These are phyloP conservation scores for Eubucco bourcierii DNA, from an alignment of 2,113 vertebrate species.

Conservation along the genomic window DNA sequence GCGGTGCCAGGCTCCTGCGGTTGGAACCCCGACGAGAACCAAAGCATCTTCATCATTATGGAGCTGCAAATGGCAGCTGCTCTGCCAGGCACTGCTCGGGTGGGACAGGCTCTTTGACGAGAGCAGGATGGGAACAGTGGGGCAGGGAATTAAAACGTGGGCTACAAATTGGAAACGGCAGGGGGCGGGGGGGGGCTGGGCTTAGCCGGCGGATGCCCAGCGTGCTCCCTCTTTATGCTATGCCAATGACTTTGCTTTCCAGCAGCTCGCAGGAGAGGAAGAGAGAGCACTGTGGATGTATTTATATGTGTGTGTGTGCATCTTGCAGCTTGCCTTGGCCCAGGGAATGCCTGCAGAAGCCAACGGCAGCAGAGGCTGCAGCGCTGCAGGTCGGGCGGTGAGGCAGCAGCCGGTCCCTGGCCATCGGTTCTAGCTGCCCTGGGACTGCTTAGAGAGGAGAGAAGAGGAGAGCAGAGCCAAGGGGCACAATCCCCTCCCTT, in stretches of 20 bases:
- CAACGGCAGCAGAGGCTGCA: not conserved
- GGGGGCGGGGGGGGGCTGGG: slow-evolving; percentile 9
- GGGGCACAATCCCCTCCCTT: too few species aligned
- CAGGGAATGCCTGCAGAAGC: not conserved
- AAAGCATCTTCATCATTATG: slow-evolving; percentile 18
- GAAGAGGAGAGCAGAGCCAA: too few species aligned
- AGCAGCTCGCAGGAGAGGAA: not conserved
- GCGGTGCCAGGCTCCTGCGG: not conserved
- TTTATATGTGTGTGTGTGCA: not conserved
- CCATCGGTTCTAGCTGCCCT: not conserved
- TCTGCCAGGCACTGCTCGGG: not conserved
- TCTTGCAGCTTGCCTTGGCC: not conserved
- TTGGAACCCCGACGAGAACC: slow-evolving; percentile 27
- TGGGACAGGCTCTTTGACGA: not conserved
- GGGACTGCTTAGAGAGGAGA: not conserved
- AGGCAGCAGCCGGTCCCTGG: not conserved
- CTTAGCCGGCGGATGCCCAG: not conserved
- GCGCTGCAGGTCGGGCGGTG: not conserved
- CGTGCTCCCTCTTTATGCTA: not conserved
- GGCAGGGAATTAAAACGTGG: slow-evolving; percentile 53
- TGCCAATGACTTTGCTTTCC: slow-evolving; percentile 14
- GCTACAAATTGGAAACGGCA: slow-evolving; percentile 28
- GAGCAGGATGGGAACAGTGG: slow-evolving; percentile 44
- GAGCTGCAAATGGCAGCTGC: slow-evolving; percentile 15
- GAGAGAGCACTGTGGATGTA: not conserved